phyloP scores from a whole-genome alignment of 2,888 invertebrate species.

The Orgyia antiqua region DNA sequence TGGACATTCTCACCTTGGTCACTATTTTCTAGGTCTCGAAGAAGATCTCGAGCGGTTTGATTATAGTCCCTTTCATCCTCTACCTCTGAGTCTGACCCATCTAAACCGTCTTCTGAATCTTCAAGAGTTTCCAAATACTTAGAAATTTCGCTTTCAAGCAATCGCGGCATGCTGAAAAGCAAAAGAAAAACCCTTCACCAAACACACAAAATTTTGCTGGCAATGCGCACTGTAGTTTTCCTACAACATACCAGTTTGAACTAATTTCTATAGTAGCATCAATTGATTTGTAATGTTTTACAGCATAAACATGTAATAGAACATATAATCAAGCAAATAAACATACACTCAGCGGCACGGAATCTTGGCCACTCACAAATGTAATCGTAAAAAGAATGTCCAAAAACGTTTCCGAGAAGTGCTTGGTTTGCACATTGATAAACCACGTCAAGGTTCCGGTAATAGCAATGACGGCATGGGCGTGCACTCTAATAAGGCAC shows the following conservation, averaged over 20 bases:
- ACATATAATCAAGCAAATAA: conserved; percentile 30
- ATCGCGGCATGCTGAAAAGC: conserved; percentile 32
- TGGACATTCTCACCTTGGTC: conserved; percentile 29
- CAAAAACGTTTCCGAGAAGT: too few species aligned
- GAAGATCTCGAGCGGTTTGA: conserved; percentile 31
- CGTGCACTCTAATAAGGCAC: too few species aligned
- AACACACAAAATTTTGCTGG: conserved; percentile 30
- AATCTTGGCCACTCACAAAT: too few species aligned
- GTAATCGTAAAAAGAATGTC: too few species aligned
- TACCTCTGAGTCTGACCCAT: conserved; percentile 32
- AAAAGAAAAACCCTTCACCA: conserved; percentile 33
- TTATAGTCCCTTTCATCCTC: conserved; percentile 33
- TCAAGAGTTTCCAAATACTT: conserved; percentile 35
- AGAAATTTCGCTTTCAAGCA: conserved; percentile 33
- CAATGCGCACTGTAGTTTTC: conserved; percentile 33
- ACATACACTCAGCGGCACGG: too few species aligned
- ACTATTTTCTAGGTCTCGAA: conserved; percentile 31
- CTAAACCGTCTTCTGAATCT: conserved; percentile 33
- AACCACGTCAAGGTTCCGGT: too few species aligned
- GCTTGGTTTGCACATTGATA: too few species aligned
- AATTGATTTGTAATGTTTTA: conserved; percentile 29
- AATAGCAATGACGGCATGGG: too few species aligned
- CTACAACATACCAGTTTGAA: conserved; percentile 29
- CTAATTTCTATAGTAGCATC: conserved; percentile 24
- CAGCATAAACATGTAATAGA: conserved; percentile 27